Evolutionary conservation across 2,888 invertebrate genomes (phyloP).

Genomic region (Pelosia muscerda): DNA sequence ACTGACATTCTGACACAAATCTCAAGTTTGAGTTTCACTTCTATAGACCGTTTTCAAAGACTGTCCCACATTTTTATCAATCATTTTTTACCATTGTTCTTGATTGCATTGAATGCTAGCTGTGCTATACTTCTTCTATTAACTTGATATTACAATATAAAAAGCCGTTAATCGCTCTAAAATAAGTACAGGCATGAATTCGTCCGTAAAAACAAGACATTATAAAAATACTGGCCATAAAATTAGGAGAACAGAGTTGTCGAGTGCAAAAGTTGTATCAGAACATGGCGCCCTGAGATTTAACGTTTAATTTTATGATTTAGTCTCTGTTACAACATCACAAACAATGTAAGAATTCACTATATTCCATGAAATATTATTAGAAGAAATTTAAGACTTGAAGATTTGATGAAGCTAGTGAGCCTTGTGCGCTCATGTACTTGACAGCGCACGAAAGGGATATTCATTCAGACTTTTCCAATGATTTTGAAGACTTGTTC

Average conservation of each 20-base stretch:
- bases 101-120: neutral
- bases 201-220: constrained; percentile 41
- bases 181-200: constrained; percentile 45
- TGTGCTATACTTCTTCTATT: neutral
- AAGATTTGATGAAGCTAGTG: neutral
- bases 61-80: too few relatives aligned
- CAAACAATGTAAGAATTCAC: neutral
- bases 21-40: too few relatives aligned
- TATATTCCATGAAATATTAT: neutral
- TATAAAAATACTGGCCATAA: constrained; percentile 38
- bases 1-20: too few relatives aligned
- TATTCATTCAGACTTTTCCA: too few relatives aligned
- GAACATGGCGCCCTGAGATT: neutral
- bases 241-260: constrained; percentile 13
- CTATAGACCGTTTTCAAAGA: too few relatives aligned
- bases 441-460: too few relatives aligned
- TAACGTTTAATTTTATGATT: neutral
- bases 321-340: neutral
- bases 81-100: neutral
- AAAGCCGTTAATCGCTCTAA: constrained; percentile 44
- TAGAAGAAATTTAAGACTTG: neutral
- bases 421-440: neutral
- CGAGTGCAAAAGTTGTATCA: constrained; percentile 1
- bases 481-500: too few relatives aligned
- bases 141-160: constrained; percentile 13